A percentile compares a stretch with the other conserved stretches of the same genome.
phyloP scores from a whole-genome alignment of 2,888 invertebrate genomes.

The Hirtodrosophila alboralis region DNA sequence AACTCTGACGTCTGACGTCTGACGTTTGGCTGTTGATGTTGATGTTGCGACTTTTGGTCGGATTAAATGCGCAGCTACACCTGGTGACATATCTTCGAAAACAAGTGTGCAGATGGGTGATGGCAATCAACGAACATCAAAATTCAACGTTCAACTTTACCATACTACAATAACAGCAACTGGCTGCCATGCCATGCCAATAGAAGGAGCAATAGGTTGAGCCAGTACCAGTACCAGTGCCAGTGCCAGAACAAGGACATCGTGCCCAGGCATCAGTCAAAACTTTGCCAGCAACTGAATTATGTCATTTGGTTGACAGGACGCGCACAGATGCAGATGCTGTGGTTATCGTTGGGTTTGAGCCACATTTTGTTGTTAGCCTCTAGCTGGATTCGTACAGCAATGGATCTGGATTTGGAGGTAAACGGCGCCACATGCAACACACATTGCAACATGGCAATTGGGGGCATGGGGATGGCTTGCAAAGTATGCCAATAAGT shows the following conservation, averaged over 20 bases:
- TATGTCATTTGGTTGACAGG: constrained; percentile 76
- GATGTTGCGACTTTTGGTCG: constrained; percentile 78
- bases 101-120: constrained; percentile 63
- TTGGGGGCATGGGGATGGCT: constrained; percentile 2
- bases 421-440: constrained; percentile 47
- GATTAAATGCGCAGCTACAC: constrained; percentile 78
- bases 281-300: constrained; percentile 78
- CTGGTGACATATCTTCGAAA: constrained; percentile 76
- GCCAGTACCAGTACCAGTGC: constrained; percentile 20
- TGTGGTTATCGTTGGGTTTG: background rate
- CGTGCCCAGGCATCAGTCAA: constrained; percentile 70
- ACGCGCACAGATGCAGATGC: constrained; percentile 49
- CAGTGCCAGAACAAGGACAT: constrained; percentile 23
- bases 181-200: constrained; percentile 11
- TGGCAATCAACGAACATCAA: constrained; percentile 79
- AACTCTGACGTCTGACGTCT: constrained; percentile 27
- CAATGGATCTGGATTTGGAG: constrained; percentile 41
- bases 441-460: constrained; percentile 35
- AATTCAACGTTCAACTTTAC: constrained; percentile 72
- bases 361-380: constrained; percentile 16
- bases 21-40: constrained; percentile 63
- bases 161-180: constrained; percentile 35
- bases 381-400: constrained; percentile 14
- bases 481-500: background rate
- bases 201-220: constrained; percentile 23